phyloP scores from a whole-genome alignment of 2,888 invertebrate genomes.

The Scrobipalpa costella region DNA sequence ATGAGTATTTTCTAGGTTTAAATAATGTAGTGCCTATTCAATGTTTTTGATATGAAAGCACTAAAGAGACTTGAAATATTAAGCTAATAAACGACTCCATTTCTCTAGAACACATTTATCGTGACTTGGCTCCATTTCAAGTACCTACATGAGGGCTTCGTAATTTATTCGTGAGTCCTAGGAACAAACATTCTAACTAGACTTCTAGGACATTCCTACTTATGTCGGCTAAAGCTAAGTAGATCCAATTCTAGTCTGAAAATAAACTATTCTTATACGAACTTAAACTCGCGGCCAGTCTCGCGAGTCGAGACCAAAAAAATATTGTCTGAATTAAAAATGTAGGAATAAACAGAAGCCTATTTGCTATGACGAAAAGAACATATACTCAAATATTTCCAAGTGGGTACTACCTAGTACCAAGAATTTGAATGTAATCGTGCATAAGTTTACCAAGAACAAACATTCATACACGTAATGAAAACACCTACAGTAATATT shows the following conservation, averaged over 20 bases:
- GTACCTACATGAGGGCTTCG: conserved; percentile 2
- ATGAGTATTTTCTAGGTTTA: too few relatives aligned
- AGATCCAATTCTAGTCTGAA: too few relatives aligned
- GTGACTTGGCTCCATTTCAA: conserved; percentile 7
- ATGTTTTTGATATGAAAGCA: too few relatives aligned
- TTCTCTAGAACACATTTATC: conserved; percentile 2
- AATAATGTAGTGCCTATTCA: too few relatives aligned
- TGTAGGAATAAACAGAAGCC: too few relatives aligned
- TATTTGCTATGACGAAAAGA: too few relatives aligned
- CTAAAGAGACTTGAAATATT: too few relatives aligned
- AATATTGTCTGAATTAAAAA: too few relatives aligned
- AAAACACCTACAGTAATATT: background rate
- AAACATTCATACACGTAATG: background rate
- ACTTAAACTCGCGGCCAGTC: too few relatives aligned
- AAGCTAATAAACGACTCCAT: background rate
- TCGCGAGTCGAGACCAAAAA: too few relatives aligned
- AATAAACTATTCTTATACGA: too few relatives aligned
- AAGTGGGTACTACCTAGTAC: background rate
- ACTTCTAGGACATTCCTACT: conserved; percentile 4
- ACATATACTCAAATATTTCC: too few relatives aligned
- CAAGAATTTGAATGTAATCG: background rate
- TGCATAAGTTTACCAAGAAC: background rate
- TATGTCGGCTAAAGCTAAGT: background rate
- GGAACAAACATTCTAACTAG: conserved; percentile 14
- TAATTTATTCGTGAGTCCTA: conserved; percentile 8